Conservation (phyloP, 2,888 invertebrate genomes). For the Tachina lurida region DNA sequence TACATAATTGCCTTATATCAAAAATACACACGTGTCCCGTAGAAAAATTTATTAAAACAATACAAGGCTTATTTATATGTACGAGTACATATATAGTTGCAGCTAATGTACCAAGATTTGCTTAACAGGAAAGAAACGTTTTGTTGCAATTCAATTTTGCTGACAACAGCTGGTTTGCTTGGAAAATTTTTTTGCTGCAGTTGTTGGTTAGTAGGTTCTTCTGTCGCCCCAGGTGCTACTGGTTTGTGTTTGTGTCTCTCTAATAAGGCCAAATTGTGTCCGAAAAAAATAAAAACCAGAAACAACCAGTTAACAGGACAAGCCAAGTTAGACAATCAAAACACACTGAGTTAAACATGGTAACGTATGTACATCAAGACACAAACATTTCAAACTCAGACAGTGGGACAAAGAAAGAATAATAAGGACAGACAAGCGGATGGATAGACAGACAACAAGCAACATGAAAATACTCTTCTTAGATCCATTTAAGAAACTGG, state of each 20-base stretch:
- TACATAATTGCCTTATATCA: neutral
- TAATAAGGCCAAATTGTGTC: conserved; percentile 54
- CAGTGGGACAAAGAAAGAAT: conserved; percentile 24
- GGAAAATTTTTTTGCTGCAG: conserved; percentile 14
- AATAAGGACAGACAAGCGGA: neutral
- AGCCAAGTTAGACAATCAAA: conserved; percentile 28
- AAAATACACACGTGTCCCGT: neutral
- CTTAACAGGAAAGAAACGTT: conserved; percentile 17
- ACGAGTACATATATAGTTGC: neutral
- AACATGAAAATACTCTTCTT: conserved; percentile 10
- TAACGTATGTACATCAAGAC: neutral
- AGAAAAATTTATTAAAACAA: neutral
- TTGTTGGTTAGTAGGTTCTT: conserved; percentile 61
- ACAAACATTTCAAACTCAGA: neutral
- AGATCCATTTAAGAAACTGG: conserved; percentile 55
- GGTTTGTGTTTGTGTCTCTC: conserved; percentile 45
- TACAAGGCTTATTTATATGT: neutral
- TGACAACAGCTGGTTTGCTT: conserved; percentile 50
- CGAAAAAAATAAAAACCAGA: conserved; percentile 53
- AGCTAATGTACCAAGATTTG: neutral
- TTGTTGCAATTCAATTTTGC: conserved; percentile 20
- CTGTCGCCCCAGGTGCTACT: conserved; percentile 21
- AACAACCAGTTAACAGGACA: conserved; percentile 50
- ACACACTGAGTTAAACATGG: conserved; percentile 43
- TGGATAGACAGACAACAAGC: neutral